Base-by-base conservation (phyloP, 2,888 invertebrate species). In the Drosophila longiperda region DNA sequence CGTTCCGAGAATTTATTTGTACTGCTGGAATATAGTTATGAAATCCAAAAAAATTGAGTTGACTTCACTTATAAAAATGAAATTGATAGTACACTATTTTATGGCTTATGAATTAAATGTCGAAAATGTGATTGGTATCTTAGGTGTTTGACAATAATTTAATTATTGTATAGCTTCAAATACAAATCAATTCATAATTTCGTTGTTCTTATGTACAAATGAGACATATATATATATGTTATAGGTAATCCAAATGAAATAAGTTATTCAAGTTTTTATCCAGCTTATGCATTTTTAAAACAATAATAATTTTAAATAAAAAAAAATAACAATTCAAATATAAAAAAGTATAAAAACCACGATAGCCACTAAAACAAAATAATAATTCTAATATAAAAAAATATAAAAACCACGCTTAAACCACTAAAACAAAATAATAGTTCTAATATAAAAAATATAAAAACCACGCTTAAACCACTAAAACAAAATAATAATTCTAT, bases 1-100 rank as follows among this genome's bases (percentile, higher is more conserved):
- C 45, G 8, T 45, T 45, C 45, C 8, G 15, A 4, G 23, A 23
- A 23, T 66, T 54, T 38, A 38, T 26, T 66, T 52, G 52, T 29
- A 66, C 42, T 40, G 54, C 34, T 23, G 29, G 3, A 38, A 49
- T 20, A 8, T 54, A 12, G 26, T 48, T 9, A 1, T n/a, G 29
- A 17, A 17, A 29, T 50, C 11, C 6, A 26, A 26, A 26, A 34
- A 29, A 48, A 8, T 23, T 12, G 0, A 8, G 7, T 15, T 8
- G 15, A 3, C 4, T 23, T 23, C 23, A 45, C 15, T 15, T 4
- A 45, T 12, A 7, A 6, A 12, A 20, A 20, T 20, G 11, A 20
- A n/a, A 42, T 42, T 42, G 8, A 12, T 12, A 29, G 5, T 29
- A 6, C 1, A 29, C 0, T 29, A 7, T 6, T 45, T 20, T 0